Conservation (phyloP, 2,113 vertebrate genomes). For the Abramis brama region DNA sequence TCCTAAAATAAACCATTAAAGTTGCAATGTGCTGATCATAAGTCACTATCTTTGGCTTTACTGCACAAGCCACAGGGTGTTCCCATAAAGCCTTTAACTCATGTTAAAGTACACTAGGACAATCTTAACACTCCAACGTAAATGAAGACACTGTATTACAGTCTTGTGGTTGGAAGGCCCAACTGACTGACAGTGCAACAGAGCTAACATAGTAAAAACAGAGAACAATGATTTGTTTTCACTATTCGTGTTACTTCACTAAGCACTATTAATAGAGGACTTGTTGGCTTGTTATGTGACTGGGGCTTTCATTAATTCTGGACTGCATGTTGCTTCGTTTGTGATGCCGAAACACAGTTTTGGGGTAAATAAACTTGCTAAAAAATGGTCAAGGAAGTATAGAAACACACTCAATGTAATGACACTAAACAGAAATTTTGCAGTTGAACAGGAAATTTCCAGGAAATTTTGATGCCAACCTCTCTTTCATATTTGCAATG, state of each 20-base stretch:
- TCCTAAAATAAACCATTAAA: constrained; percentile 9
- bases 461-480: neutral
- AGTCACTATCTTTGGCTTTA: neutral
- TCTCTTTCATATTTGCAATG: neutral
- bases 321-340: neutral
- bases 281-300: neutral
- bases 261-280: neutral
- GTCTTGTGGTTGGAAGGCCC: neutral
- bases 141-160: neutral
- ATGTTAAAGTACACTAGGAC: constrained; percentile 2
- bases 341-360: neutral
- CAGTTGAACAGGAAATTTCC: too few species aligned
- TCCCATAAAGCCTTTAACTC: neutral
- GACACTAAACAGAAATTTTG: neutral
- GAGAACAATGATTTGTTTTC: neutral
- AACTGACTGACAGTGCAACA: neutral
- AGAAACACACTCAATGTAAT: neutral
- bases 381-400: neutral
- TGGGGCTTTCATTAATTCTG: neutral
- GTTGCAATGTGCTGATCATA: neutral
- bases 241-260: too few species aligned
- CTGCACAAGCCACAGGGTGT: neutral
- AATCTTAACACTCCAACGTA: neutral
- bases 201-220: neutral
- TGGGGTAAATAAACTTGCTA: neutral